These are phyloP conservation scores for Hyles euphorbiae DNA, from an alignment of 1,140 invertebrate genomes.

Conservation along the genomic window DNA sequence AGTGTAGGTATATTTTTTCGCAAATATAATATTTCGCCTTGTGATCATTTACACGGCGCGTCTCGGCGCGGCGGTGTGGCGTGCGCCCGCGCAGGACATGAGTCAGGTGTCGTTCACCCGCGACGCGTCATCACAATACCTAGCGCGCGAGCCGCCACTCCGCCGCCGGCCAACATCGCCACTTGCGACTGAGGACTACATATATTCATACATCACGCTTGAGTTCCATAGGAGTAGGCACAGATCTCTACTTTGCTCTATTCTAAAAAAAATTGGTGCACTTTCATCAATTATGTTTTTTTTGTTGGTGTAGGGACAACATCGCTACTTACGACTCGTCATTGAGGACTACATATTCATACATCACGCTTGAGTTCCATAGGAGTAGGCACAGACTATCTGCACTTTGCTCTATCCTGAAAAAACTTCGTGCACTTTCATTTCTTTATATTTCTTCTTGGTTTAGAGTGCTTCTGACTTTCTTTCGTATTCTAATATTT, in stretches of 20 bases:
- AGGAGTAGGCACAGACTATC: no score
- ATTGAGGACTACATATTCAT: constrained; percentile 9
- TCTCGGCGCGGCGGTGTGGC: constrained; percentile 26
- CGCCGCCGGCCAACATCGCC: constrained; percentile 31
- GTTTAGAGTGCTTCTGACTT: no score
- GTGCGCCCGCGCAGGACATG: constrained; percentile 42
- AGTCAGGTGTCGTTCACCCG: constrained; percentile 66
- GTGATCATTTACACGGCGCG: constrained; percentile 26
- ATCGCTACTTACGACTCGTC: constrained; percentile 44
- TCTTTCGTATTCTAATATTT: no score
- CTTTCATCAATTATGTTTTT: no score
- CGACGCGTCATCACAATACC: constrained; percentile 47
- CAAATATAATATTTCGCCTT: constrained; percentile 19
- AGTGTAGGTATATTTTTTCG: neutral
- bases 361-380: no score
- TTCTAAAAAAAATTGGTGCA: no score
- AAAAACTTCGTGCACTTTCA: no score
- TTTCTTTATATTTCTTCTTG: no score
- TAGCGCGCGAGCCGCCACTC: constrained; percentile 8
- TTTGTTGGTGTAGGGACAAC: constrained; percentile 17
- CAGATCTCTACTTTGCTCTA: no score
- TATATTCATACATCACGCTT: constrained; percentile 1
- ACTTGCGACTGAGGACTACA: constrained; percentile 31
- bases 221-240: no score
- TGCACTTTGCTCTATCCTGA: no score